Conservation (phyloP, 2,113 vertebrate genomes). For the Microtus pennsylvanicus region DNA sequence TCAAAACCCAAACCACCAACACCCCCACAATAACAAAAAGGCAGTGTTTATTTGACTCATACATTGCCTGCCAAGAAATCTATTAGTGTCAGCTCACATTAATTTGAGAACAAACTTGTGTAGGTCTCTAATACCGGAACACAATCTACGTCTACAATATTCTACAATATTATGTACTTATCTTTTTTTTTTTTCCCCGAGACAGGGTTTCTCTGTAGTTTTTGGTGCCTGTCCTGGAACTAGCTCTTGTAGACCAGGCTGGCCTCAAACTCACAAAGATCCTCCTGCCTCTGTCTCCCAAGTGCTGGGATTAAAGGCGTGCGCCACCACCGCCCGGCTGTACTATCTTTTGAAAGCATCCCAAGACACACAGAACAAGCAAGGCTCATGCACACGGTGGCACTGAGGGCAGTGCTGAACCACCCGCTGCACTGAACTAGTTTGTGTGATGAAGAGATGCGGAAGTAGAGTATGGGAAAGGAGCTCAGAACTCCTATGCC, state of each 20-base stretch:
- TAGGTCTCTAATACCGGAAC: not conserved
- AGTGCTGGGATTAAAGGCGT: too few relatives aligned
- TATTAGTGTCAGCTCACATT: not conserved
- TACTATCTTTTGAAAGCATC: conserved; percentile 11
- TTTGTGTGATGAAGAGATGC: not conserved
- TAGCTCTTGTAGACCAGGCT: too few relatives aligned
- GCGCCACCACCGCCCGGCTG: too few relatives aligned
- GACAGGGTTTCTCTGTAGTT: too few relatives aligned
- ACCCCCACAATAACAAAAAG: not conserved
- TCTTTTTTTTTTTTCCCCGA: too few relatives aligned
- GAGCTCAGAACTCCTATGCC: not conserved
- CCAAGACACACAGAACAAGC: not conserved
- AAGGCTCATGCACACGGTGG: not conserved
- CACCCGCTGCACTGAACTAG: not conserved
- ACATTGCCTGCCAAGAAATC: not conserved
- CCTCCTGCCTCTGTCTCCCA: too few relatives aligned
- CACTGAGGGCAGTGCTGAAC: not conserved
- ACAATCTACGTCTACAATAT: not conserved
- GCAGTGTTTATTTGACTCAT: not conserved
- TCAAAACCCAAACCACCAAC: not conserved
- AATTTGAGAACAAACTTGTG: not conserved
- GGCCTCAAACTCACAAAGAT: too few relatives aligned
- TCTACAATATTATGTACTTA: not conserved
- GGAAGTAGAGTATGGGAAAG: not conserved
- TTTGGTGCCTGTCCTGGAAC: too few relatives aligned